Evolutionary conservation across 2,113 vertebrate genomes (phyloP), one percentile per base, ranked within the genome.

Genomic region (Alethe diademata): DNA sequence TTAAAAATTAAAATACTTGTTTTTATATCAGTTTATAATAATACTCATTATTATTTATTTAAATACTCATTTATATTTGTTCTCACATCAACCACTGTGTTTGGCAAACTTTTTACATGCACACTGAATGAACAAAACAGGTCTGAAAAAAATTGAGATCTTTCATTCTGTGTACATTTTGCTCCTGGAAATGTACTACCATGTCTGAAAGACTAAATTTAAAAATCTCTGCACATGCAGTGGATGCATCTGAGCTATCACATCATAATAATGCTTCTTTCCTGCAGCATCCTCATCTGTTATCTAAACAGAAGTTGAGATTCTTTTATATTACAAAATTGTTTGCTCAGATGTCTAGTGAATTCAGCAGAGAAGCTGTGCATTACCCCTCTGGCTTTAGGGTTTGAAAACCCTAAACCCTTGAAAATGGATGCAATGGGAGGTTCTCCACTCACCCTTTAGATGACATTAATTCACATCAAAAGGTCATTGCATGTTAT

Each of bases 221-320:
- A 72, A 88, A 96, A 94, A 90, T 83, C 61, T 88, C 84, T 91
- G 74, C 61, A 64, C 69, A 95, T 1, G 5, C 26, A 74, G 57
- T 76, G 36, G 51, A 53, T 71, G 60, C 72, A 66, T 92, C 87
- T 90, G 72, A 57, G 33, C 72, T 79, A 78, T 61, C 86, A 54
- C 38, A 65, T 35, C 69, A 79, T 88, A 62, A 62, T 85, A 91
- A 90, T 71, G 62, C 65, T 96, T 93, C 82, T 92, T 64, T 96
- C 81, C 50, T 82, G 88, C 47, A 86, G 86, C 50, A 72, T 81
- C 60, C 42, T 94, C 89, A 96, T 91, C 80, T 88, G 86, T 92
- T 97, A 92, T 61, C 51, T 73, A 93, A 95, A 91, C 67, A 93
- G 73, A 96, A 87, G 35, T 26, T 25, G 23, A 94, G 72, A 78